Conservation (phyloP, 2,113 vertebrate species). For the Erpornis zantholeuca region DNA sequence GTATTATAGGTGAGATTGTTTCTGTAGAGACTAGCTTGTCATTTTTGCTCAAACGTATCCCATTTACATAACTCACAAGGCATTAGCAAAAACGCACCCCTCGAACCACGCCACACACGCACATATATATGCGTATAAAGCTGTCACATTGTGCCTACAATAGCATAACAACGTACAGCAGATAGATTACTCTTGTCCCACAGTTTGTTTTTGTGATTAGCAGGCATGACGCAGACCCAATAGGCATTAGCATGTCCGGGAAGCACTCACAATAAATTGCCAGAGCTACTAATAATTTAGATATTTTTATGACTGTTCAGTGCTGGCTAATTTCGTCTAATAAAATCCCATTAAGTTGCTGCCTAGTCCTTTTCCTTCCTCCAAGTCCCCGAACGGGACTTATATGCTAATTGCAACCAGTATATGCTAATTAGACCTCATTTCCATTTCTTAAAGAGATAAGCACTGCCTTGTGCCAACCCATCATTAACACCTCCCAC, state of each 20-base stretch:
- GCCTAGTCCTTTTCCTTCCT: conserved; percentile 73
- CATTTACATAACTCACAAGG: conserved; percentile 28
- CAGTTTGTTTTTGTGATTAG: conserved; percentile 57
- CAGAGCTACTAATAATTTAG: conserved; percentile 77
- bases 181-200: conserved; percentile 5
- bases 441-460: conserved; percentile 81
- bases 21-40: conserved; percentile 8
- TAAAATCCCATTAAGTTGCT: conserved; percentile 79
- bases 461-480: conserved; percentile 63
- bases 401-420: conserved; percentile 80
- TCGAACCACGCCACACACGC: background rate
- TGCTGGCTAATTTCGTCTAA: conserved; percentile 77
- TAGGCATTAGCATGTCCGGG: conserved; percentile 69
- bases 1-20: background rate
- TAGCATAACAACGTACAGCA: background rate
- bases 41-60: background rate
- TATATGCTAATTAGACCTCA: conserved; percentile 78
- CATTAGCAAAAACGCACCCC: background rate
- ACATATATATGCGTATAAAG: background rate
- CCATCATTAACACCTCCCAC: conserved; percentile 54
- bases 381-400: conserved; percentile 77
- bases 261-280: conserved; percentile 72
- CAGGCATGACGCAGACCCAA: conserved; percentile 30
- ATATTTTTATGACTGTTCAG: conserved; percentile 81
- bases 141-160: background rate